phyloP scores from a whole-genome alignment of 2,888 invertebrate species.

The Scotopteryx bipunctaria region DNA sequence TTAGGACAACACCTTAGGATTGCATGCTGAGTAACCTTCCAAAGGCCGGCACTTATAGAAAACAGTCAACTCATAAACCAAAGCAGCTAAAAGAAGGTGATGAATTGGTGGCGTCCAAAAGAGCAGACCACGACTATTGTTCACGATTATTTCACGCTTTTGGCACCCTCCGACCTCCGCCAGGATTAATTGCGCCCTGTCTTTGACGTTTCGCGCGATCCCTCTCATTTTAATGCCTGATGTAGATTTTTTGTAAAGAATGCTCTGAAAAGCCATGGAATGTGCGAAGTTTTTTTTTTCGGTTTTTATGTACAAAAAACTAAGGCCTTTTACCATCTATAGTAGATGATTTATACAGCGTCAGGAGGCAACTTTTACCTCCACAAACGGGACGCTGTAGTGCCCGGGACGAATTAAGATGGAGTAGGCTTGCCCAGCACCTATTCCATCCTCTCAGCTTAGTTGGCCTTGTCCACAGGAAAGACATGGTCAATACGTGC shows the following conservation, averaged over 20 bases:
- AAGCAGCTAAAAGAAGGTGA: background rate
- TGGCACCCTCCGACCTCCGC: slow-evolving; percentile 42
- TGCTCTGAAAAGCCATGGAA: background rate
- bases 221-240: slow-evolving; percentile 36
- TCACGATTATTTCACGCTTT: slow-evolving; percentile 55
- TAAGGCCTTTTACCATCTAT: background rate
- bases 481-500: no score
- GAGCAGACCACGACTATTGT: slow-evolving; percentile 42
- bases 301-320: background rate
- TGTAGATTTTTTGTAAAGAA: slow-evolving; percentile 24
- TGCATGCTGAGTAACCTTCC: no score
- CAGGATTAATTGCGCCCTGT: slow-evolving; percentile 54
- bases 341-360: no score
- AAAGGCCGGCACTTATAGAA: no score
- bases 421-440: no score
- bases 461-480: no score
- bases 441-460: no score
- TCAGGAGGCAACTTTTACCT: no score
- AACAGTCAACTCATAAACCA: no score
- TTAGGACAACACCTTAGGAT: no score
- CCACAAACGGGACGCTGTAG: no score
- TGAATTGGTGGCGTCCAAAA: slow-evolving; percentile 2
- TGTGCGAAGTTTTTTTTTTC: background rate
- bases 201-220: slow-evolving; percentile 55
- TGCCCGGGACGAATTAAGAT: no score